phyloP scores from a whole-genome alignment of 2,113 vertebrate genomes.

The Polypterus bichir region DNA sequence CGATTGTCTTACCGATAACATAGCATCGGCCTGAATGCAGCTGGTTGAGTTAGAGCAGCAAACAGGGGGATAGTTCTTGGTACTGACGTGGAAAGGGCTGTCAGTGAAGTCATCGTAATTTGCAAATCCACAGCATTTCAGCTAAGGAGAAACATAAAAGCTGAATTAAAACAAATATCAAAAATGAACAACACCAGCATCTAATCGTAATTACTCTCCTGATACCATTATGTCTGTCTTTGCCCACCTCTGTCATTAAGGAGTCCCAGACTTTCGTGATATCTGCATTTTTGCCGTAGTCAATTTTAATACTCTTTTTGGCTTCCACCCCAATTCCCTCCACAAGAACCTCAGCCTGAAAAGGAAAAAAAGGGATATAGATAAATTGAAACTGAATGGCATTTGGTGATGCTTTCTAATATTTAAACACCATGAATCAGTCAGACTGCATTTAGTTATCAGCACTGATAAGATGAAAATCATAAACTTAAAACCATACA shows the following conservation, averaged over 20 bases:
- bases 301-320: slow-evolving; percentile 30
- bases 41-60: slow-evolving; percentile 27
- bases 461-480: too few species aligned
- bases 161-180: neutral
- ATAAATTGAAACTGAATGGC: neutral
- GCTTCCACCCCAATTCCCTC: slow-evolving; percentile 28
- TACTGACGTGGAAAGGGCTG: slow-evolving; percentile 28
- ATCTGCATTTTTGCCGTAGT: slow-evolving; percentile 38
- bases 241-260: slow-evolving; percentile 47
- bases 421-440: too few species aligned
- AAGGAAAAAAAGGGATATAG: slow-evolving; percentile 9
- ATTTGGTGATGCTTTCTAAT: neutral
- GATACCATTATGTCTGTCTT: neutral
- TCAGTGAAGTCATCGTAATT: slow-evolving; percentile 42
- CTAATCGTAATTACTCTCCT: neutral
- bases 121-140: slow-evolving; percentile 59
- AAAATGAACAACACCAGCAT: too few species aligned
- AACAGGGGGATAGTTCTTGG: slow-evolving; percentile 25
- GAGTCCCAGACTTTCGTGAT: slow-evolving; percentile 49
- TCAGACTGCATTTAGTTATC: too few species aligned
- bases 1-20: neutral
- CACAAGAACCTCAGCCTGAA: slow-evolving; percentile 43
- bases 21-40: slow-evolving; percentile 8
- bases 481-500: too few species aligned
- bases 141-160: slow-evolving; percentile 23